These are phyloP conservation scores for Drosophila lowei DNA, from an alignment of 1,140 invertebrate genomes.

Conservation along the genomic window DNA sequence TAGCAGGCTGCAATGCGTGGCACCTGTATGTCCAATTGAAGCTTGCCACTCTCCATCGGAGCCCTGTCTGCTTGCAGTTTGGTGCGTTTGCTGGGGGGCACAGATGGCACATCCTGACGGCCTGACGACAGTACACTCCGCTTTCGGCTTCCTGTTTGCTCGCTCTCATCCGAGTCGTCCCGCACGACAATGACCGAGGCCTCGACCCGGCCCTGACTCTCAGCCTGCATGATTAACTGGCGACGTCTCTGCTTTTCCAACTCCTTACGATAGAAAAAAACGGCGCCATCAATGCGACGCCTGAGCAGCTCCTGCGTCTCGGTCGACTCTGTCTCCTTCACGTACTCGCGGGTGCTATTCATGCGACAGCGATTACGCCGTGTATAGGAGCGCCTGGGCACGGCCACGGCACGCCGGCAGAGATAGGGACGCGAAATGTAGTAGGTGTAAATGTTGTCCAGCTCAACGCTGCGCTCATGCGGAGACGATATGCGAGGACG, in stretches of 20 bases:
- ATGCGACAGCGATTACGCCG: constrained; percentile 52
- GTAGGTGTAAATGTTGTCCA: constrained; percentile 47
- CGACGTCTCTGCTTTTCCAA: constrained; percentile 51
- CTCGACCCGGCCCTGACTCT: background rate
- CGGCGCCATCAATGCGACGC: constrained; percentile 29
- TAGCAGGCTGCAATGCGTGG: constrained; percentile 67
- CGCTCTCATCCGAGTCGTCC: constrained; percentile 57
- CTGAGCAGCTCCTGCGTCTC: constrained; percentile 33
- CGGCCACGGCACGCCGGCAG: constrained; percentile 55
- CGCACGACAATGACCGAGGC: constrained; percentile 39
- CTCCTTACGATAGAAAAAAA: constrained; percentile 55
- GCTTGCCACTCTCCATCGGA: background rate
- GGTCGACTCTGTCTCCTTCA: constrained; percentile 23
- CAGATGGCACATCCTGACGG: background rate
- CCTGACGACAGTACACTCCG: background rate
- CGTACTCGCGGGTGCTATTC: background rate
- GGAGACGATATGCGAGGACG: background rate
- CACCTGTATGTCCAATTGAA: constrained; percentile 46
- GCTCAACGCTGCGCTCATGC: constrained; percentile 34
- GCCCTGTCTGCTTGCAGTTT: constrained; percentile 10
- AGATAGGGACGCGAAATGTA: constrained; percentile 29
- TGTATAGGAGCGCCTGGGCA: constrained; percentile 61
- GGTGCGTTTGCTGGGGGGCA: constrained; percentile 18
- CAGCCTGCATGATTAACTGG: constrained; percentile 10
- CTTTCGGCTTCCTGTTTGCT: background rate